These are phyloP conservation scores for Cyanistes caeruleus DNA, from an alignment of 2,113 vertebrate species.

Conservation along the genomic window DNA sequence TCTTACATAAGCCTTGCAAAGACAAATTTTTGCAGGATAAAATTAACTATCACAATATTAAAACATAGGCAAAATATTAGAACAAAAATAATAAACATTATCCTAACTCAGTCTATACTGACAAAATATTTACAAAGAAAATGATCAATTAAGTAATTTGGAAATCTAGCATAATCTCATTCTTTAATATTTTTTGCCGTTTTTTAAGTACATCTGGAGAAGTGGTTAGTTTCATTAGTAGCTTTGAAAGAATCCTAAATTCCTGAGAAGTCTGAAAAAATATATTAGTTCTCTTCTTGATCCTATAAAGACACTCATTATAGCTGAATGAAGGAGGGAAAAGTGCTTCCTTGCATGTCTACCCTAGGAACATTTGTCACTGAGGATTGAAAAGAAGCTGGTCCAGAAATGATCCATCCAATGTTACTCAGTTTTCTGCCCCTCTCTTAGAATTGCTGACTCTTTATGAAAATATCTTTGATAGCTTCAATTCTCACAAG, in stretches of 20 bases:
- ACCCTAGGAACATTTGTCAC: background rate
- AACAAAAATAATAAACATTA: background rate
- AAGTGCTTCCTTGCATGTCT: background rate
- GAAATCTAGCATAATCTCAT: constrained; percentile 21
- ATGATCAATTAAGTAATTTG: background rate
- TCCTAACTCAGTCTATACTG: constrained; percentile 6
- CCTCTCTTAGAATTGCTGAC: background rate
- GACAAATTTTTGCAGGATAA: constrained; percentile 13
- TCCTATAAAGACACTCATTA: background rate
- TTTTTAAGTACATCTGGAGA: constrained; percentile 33
- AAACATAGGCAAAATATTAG: background rate
- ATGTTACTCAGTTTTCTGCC: background rate
- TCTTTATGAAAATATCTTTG: background rate
- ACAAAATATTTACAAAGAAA: constrained; percentile 20
- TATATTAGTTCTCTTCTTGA: background rate
- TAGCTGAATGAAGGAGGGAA: background rate
- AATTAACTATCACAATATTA: constrained; percentile 36
- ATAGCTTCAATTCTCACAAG: background rate
- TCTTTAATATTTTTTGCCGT: background rate
- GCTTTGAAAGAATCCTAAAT: background rate
- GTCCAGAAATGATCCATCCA: background rate
- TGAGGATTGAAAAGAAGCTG: background rate
- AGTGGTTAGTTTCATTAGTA: background rate
- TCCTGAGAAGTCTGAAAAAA: background rate
- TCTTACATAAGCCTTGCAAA: background rate